Percentiles rank a stretch among this genome's conserved stretches.
These are phyloP conservation scores for Coptotermes formosanus DNA, from an alignment of 1,140 invertebrate species.

Conservation along the genomic window DNA sequence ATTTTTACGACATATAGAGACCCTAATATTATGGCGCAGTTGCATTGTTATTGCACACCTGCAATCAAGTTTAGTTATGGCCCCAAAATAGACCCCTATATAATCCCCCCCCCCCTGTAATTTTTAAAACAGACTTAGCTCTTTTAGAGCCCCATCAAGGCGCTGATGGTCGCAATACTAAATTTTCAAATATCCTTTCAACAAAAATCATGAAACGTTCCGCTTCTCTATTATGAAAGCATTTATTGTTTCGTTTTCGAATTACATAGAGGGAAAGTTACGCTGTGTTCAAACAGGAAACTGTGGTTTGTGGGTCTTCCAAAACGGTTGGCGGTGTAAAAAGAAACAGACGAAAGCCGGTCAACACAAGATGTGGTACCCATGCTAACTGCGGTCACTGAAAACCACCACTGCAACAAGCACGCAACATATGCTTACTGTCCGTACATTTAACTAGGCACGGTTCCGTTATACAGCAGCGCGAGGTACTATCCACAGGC, in stretches of 20 bases:
- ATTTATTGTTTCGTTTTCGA: background rate
- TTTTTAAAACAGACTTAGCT: background rate
- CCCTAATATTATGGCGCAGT: background rate
- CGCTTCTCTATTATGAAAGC: background rate
- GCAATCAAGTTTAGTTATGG: constrained; percentile 10
- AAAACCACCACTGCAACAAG: too few species aligned
- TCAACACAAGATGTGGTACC: too few species aligned
- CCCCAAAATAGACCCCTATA: background rate
- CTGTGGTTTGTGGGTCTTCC: background rate
- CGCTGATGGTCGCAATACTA: background rate
- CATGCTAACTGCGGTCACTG: too few species aligned
- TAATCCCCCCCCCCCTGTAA: background rate
- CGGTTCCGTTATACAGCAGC: too few species aligned
- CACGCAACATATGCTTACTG: too few species aligned
- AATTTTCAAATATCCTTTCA: background rate
- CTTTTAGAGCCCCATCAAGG: background rate
- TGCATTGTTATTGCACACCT: background rate
- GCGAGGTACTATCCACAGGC: too few species aligned
- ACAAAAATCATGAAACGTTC: background rate
- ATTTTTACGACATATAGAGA: background rate
- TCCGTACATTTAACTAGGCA: too few species aligned
- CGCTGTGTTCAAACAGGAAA: background rate
- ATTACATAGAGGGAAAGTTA: background rate
- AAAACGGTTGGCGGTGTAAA: background rate
- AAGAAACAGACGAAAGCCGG: too few species aligned